A percentile compares a stretch with the other conserved stretches of the same genome.
Evolutionary conservation across 1,140 invertebrate species (phyloP).

Genomic region (Temnothorax longispinosus): DNA sequence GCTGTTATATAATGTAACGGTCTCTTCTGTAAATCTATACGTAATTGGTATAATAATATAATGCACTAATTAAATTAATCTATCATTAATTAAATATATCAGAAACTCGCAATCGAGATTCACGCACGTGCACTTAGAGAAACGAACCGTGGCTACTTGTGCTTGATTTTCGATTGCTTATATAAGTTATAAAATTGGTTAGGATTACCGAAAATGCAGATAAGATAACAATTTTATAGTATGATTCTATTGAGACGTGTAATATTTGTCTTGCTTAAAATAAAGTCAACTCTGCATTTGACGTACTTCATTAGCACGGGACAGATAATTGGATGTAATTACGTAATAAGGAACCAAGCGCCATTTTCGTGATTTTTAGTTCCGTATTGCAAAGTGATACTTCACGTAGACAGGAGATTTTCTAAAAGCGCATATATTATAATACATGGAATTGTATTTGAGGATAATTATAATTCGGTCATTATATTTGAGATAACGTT

Average conservation of each 20-base stretch:
- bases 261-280: not conserved
- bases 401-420: too few relatives aligned
- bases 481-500: too few relatives aligned
- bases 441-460: too few relatives aligned
- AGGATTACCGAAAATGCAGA: not conserved
- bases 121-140: not conserved
- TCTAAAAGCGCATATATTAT: too few relatives aligned
- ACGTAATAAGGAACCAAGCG: too few relatives aligned
- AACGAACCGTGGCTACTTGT: not conserved
- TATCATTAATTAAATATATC: not conserved
- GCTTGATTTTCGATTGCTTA: not conserved
- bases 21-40: not conserved
- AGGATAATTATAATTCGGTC: too few relatives aligned
- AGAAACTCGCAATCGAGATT: not conserved
- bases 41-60: not conserved
- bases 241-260: not conserved
- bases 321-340: not conserved
- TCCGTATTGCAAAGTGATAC: too few relatives aligned
- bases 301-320: not conserved
- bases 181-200: not conserved
- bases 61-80: not conserved
- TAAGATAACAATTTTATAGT: not conserved
- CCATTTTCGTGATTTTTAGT: too few relatives aligned
- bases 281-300: not conserved
- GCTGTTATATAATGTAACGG: too few relatives aligned